Evolutionary conservation across 2,888 invertebrate species (phyloP), one percentile per base, ranked within the genome.

Genomic region (Andrena fulva): DNA sequence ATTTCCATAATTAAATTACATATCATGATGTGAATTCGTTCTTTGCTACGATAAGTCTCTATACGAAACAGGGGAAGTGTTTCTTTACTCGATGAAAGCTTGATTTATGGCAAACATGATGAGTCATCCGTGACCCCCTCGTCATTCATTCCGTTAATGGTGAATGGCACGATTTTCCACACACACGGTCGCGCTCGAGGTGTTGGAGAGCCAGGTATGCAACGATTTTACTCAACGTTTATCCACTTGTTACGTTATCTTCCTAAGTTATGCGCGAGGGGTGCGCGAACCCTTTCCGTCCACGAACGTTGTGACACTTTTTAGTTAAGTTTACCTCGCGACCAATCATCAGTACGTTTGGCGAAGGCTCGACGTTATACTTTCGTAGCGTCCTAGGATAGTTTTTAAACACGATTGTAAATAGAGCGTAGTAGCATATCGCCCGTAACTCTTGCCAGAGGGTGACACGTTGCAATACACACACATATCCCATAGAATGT

Each of bases 231-330:
- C 24, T 56, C 24, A 12, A 6, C 52, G 24, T 24, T 63, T 24
- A 35, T 42, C 8, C n/a, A 16, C 24, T 31, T 67, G 42, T 29
- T 71, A 6, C 1, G 42, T 7, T 35, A 29, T 12, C 12, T 12
- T 52, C 2, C n/a, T 27, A 27, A 42, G 35, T 27, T 16, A 63
- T 12, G 77, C 73, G 66, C 83, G 77, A 70, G 77, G 73, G 83
- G 69, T 24, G 64, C 79, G 67, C 66, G 63, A 84, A 71, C 72
- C 76, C 73, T 85, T 88, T 88, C 87, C 87, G 87, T 87, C 87
- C 87, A 87, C 81, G 74, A 76, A 85, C 85, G 89, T 88, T 88
- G 88, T 83, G 89, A 88, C 78, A 88, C 60, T 82, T 79, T 80
- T 85, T 77, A 72, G 60, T 87, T 87, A 87, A 80, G 86, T 80